Evolutionary conservation across 35 echinoderm and acorn worm genomes (phyloP), one percentile per base, ranked within the genome.

Genomic region (Lytechinus pictus): DNA sequence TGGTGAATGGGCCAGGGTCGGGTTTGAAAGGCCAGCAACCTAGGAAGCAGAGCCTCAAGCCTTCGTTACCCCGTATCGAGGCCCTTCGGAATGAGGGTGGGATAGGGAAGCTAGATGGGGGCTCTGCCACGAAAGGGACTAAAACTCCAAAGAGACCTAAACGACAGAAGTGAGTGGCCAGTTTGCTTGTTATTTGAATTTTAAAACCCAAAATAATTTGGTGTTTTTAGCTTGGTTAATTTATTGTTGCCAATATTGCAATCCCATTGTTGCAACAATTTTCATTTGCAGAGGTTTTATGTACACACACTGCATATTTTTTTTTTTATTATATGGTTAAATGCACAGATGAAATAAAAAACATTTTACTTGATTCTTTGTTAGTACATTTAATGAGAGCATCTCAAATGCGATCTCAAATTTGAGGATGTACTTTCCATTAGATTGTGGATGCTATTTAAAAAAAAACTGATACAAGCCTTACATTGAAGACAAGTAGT

Each of bases 61-160:
- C 92, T 6, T 93, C 54, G 13, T 54, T 93, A 19, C 92, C 92
- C 54, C 92, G 92, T 54, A 93, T 93, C 4, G 92, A 93, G 92
- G 92, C 92, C n/a, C 54, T 93, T 10, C 52, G 92, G 13, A 56
- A 55, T 13, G 92, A 93, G 54, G 92, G 55, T 57, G 92, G 92
- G 52, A 27, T 27, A 10, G 54, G 92, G 53, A 54, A 57, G 53
- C 27, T 57, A 9, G 92, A 93, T 13, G 11, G 92, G 28, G 52
- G 92, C 5, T 93, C 54, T n/a, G 57, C 92, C 21, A 53, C 92
- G 12, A 54, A 12, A 93, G 53, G 92, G 10, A 24, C 54, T 0
- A 93, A 57, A 8, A 55, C 92, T 14, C 53, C 54, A 3, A 93
- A 57, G 54, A 93, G 53, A 57, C 10, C 5, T 9, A 93, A 54